Conservation (phyloP, 2,797 vertebrate genomes). For the Pipistrellus nathusii region DNA sequence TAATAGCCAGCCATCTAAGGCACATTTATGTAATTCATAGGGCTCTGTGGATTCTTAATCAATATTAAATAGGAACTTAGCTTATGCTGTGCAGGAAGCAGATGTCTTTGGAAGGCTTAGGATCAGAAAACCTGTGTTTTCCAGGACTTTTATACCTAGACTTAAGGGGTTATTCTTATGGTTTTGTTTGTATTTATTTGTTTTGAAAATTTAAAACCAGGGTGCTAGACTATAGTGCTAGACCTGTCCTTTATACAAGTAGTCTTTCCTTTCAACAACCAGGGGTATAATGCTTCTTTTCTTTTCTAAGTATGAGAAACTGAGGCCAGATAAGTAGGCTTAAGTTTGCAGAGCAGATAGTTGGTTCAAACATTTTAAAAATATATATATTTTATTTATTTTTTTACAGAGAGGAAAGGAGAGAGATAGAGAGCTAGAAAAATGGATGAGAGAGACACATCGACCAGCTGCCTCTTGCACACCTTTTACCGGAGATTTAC, state of each 20-base stretch:
- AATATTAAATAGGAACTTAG: constrained; percentile 58
- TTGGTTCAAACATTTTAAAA: background rate
- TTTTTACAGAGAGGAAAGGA: too few relatives aligned
- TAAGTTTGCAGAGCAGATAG: background rate
- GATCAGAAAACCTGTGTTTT: background rate
- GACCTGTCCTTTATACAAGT: background rate
- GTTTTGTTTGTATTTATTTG: background rate
- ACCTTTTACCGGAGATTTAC: too few relatives aligned
- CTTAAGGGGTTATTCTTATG: background rate
- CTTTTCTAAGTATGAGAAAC: background rate
- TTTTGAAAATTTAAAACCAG: background rate
- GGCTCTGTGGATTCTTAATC: constrained; percentile 59
- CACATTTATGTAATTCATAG: constrained; percentile 61
- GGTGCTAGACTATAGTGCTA: background rate
- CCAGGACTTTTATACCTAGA: background rate
- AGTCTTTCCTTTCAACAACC: background rate
- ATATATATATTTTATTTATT: too few relatives aligned
- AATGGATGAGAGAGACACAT: too few relatives aligned
- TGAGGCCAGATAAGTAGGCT: background rate
- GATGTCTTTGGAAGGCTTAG: background rate
- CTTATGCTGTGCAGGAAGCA: background rate
- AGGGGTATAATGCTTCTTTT: background rate
- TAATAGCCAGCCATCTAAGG: constrained; percentile 35
- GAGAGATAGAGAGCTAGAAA: too few relatives aligned
- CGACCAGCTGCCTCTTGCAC: too few relatives aligned